Evolutionary conservation across 1,140 invertebrate species (phyloP).

Genomic region (Drosophila suzukii): DNA sequence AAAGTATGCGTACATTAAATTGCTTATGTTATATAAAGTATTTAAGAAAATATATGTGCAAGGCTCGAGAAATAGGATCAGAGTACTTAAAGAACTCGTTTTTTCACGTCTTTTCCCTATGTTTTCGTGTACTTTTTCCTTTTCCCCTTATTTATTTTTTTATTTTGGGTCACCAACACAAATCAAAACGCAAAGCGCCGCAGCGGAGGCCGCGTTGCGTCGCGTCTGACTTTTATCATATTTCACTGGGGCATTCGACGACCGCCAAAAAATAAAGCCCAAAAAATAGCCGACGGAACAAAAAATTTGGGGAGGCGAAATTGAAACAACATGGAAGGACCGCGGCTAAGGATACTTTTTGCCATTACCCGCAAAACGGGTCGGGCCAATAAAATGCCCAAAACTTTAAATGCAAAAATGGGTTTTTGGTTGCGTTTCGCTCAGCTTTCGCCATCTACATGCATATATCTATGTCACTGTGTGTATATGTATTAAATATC

Average conservation of each 20-base stretch:
- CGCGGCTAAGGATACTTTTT: constrained; percentile 39
- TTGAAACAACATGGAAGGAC: constrained; percentile 35
- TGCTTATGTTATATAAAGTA: too few relatives aligned
- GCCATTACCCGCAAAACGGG: constrained; percentile 31
- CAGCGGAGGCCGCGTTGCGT: constrained; percentile 11
- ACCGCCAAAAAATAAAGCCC: constrained; percentile 34
- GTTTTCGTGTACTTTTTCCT: constrained; percentile 3
- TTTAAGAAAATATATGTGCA: not conserved
- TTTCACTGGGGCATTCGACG: constrained; percentile 72
- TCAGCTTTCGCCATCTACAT: not conserved
- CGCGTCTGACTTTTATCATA: constrained; percentile 72
- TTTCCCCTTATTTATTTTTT: constrained; percentile 19
- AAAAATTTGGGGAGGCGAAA: constrained; percentile 23
- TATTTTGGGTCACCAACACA: constrained; percentile 74
- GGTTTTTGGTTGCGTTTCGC: constrained; percentile 30
- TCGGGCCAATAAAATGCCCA: constrained; percentile 59
- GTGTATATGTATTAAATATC: constrained; percentile 38
- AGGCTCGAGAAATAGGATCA: not conserved
- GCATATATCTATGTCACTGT: constrained; percentile 4
- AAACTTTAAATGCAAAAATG: constrained; percentile 75
- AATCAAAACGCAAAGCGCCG: constrained; percentile 76
- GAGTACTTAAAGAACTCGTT: not conserved
- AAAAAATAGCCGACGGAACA: not conserved
- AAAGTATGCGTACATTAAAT: too few relatives aligned
- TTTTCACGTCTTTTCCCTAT: not conserved